Base-by-base conservation (phyloP, 2,888 invertebrate genomes). In the Perithous albicinctus region DNA sequence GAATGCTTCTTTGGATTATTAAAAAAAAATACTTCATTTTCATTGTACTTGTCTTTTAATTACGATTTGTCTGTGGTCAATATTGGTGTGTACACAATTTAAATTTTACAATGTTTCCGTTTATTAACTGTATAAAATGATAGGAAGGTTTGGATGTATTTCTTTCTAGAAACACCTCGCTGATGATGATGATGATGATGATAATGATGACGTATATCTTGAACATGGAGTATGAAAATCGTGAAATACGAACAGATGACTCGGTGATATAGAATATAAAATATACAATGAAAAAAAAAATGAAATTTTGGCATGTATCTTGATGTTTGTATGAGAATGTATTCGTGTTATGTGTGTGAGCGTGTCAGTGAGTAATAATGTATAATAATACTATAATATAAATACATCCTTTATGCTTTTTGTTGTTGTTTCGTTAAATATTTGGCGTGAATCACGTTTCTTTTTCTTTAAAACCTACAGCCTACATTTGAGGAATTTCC, bases 401-500 rank as follows among this genome's bases (percentile, higher is more conserved):
- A 87, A 89, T 89, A 88, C 73, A 80, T 86, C 66, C 67, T 83
- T 78, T 69, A 77, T 75, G 46, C 48, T 67, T 78, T 79, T 83
- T 63, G 38, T 38, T 29, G 29, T 29, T 72, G 10, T 73, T 73
- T 66, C 61, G 51, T 82, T 86, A 85, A 87, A 89, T 90, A 89
- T 91, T 91, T 91, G 90, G 90, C 88, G 87, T 88, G 82, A 88
- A 90, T 91, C 89, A 89, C 88, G 78, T 78, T 80, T 72, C 56
- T 51, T 74, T 32, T 48, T 51, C 35, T 70, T 70, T 85, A 85
- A 85, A 87, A 86, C 78, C 88, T 89, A 90, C 77, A 78, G 74
- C 59, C 64, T 78, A 78, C 26, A 18, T 66, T 43, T 51, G 54
- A 51, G n/a, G 48, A 70, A 64, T 48, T 54, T 32, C 38, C 69